Percentiles rank a stretch among this genome's conserved stretches.
Evolutionary conservation across 1,140 invertebrate species (phyloP).

Genomic region (Saccostrea cuccullata): DNA sequence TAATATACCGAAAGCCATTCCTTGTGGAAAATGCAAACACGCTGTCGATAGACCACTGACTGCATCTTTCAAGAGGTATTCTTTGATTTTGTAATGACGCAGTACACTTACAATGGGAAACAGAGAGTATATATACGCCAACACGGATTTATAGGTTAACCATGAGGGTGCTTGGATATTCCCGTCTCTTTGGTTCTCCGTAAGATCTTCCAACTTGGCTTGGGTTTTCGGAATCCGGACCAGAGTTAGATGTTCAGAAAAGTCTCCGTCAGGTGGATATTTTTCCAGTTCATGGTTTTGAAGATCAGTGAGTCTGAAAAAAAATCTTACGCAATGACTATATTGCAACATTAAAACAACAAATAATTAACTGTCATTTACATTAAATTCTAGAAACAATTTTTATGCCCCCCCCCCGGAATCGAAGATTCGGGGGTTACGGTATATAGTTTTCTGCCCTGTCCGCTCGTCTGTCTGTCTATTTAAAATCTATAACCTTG

Average conservation of each 20-base stretch:
- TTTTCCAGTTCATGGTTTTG: background rate
- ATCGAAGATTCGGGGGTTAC: too few relatives aligned
- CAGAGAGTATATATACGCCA: constrained; percentile 22
- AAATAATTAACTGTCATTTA: too few relatives aligned
- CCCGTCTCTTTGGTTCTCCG: background rate
- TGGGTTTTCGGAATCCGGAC: background rate
- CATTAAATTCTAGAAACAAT: too few relatives aligned
- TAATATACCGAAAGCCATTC: constrained; percentile 75
- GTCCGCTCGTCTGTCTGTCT: too few relatives aligned
- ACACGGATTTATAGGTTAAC: background rate
- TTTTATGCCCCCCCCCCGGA: too few relatives aligned
- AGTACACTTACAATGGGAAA: constrained; percentile 55
- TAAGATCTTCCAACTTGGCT: background rate
- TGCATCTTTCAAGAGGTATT: constrained; percentile 71
- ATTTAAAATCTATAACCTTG: too few relatives aligned
- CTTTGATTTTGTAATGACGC: constrained; percentile 66
- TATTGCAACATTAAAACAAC: too few relatives aligned
- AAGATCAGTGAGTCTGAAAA: background rate
- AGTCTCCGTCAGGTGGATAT: background rate
- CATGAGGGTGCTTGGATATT: background rate
- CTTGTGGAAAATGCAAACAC: constrained; percentile 88
- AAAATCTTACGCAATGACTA: too few relatives aligned
- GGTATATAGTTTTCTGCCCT: too few relatives aligned
- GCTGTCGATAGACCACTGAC: constrained; percentile 89
- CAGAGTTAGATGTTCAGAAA: background rate